Conservation (phyloP, 1,140 invertebrate genomes). For the Nylanderia fulva region DNA sequence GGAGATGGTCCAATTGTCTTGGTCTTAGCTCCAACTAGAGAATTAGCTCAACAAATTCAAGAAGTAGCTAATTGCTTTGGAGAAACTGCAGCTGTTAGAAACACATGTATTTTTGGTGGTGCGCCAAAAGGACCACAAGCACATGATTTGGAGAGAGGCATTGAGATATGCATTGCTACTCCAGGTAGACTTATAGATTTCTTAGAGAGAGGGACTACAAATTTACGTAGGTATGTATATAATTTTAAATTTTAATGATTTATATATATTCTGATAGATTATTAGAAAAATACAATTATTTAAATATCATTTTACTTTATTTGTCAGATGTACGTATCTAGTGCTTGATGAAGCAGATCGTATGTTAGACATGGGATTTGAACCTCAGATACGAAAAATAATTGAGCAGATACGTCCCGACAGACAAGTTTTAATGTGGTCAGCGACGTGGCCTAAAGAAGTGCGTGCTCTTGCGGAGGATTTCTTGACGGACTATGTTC, state of each 20-base stretch:
- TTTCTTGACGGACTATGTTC: constrained; percentile 95
- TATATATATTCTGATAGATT: constrained; percentile 12
- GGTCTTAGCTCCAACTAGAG: constrained; percentile 97
- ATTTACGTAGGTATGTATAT: constrained; percentile 88
- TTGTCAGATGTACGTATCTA: constrained; percentile 94
- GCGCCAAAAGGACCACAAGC: constrained; percentile 96
- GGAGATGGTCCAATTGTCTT: constrained; percentile 97
- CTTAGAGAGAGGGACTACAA: constrained; percentile 95
- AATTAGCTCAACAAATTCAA: constrained; percentile 98
- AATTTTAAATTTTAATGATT: constrained; percentile 23
- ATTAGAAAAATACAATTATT: constrained; percentile 5
- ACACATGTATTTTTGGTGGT: constrained; percentile 98
- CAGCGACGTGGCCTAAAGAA: constrained; percentile 99
- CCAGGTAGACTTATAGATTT: constrained; percentile 99
- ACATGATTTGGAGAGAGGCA: constrained; percentile 94
- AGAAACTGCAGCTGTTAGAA: constrained; percentile 92
- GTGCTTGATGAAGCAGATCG: constrained; percentile 99
- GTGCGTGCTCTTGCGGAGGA: constrained; percentile 97
- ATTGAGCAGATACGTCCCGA: constrained; percentile 98
- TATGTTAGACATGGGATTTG: constrained; percentile 99
- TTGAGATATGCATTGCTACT: constrained; percentile 97
- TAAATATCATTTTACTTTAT: constrained; percentile 14
- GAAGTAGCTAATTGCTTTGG: constrained; percentile 97
- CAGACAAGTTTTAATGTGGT: constrained; percentile 99
- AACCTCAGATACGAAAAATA: constrained; percentile 99